phyloP scores from a whole-genome alignment of 2,113 vertebrate genomes.

The Dermatemys mawii region DNA sequence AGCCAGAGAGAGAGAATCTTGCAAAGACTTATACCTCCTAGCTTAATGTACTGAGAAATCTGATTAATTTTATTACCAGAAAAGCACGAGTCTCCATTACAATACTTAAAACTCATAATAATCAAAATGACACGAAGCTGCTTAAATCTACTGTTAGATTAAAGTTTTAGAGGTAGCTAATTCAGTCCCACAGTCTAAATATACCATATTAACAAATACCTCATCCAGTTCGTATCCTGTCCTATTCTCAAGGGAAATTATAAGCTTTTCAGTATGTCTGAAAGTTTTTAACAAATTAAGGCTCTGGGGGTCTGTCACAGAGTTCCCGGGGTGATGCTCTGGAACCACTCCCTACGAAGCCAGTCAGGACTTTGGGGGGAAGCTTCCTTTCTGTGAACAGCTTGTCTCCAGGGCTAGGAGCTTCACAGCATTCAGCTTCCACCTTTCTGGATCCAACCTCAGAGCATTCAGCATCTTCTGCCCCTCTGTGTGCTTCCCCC shows the following conservation, averaged over 20 bases:
- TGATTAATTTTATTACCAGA: neutral
- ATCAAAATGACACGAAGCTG: neutral
- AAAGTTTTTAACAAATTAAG: neutral
- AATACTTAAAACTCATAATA: neutral
- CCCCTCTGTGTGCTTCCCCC: too few species aligned
- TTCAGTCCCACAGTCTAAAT: neutral
- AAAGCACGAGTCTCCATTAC: neutral
- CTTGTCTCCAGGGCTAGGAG: too few species aligned
- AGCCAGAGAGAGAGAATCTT: neutral
- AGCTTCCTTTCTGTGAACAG: too few species aligned
- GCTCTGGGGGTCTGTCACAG: neutral
- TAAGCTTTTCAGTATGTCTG: neutral
- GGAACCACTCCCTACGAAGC: too few species aligned
- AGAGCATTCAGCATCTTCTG: too few species aligned
- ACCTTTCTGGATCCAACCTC: too few species aligned
- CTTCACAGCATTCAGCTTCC: too few species aligned
- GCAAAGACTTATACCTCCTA: neutral
- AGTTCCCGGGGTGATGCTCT: too few species aligned
- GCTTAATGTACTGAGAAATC: neutral
- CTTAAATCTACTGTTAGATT: neutral
- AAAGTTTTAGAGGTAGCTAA: neutral
- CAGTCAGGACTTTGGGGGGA: too few species aligned
- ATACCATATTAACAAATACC: neutral
- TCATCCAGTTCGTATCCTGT: neutral
- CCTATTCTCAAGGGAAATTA: neutral